A percentile compares a stretch with the other conserved stretches of the same genome.
Evolutionary conservation across 2,888 invertebrate species (phyloP).

Genomic region (Dryocosmus kuriphilus): DNA sequence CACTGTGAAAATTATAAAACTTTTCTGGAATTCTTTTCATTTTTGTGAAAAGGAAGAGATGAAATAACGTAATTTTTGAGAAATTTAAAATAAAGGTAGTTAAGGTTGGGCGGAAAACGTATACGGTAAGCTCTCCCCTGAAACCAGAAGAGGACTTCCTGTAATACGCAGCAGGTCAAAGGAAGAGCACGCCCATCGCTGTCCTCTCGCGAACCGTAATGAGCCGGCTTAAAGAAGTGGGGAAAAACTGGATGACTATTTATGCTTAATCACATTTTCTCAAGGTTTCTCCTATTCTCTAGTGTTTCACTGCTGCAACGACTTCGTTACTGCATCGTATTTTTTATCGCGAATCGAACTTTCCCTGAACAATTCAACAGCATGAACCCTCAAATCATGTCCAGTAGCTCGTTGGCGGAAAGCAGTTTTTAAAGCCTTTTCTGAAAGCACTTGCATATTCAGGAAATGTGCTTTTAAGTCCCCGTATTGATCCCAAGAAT

Average conservation of each 20-base stretch:
- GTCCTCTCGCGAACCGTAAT: slow-evolving; percentile 47
- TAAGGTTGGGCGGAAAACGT: slow-evolving; percentile 1
- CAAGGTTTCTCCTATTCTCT: slow-evolving; percentile 11
- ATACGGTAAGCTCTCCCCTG: slow-evolving; percentile 27
- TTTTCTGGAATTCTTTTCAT: background rate
- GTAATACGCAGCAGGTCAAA: slow-evolving; percentile 46
- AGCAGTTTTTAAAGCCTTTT: slow-evolving; percentile 7
- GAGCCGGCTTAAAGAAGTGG: slow-evolving; percentile 53
- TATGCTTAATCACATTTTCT: slow-evolving; percentile 47
- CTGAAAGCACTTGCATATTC: background rate
- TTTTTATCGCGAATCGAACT: background rate
- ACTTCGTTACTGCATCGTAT: background rate
- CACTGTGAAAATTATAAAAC: background rate
- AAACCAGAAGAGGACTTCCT: slow-evolving; percentile 31
- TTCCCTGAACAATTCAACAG: background rate
- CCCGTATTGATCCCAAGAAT: slow-evolving; percentile 3
- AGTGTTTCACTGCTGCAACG: background rate
- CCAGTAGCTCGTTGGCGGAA: background rate
- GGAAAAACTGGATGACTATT: slow-evolving; percentile 55
- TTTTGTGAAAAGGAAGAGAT: background rate
- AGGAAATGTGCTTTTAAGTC: slow-evolving; percentile 1
- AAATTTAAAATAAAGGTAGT: slow-evolving; percentile 31
- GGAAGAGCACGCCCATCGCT: slow-evolving; percentile 43
- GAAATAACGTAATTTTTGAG: background rate
- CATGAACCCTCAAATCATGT: slow-evolving; percentile 3